Percentiles rank a stretch among this genome's conserved stretches.
These are phyloP conservation scores for Tenualosa ilisha DNA, from an alignment of 2,797 vertebrate genomes.

Conservation along the genomic window DNA sequence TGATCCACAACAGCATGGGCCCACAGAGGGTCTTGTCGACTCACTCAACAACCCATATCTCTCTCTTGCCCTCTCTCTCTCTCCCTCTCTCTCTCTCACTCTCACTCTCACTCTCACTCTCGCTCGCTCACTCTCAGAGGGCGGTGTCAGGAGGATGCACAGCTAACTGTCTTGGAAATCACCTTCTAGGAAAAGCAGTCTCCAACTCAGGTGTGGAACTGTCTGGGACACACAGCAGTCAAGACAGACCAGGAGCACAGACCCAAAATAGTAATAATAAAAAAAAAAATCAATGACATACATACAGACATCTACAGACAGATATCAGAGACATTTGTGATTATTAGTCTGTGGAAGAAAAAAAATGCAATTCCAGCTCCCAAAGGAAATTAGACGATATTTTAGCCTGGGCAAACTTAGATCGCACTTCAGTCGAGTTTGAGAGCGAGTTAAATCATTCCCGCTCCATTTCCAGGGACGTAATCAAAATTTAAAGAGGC, in stretches of 20 bases:
- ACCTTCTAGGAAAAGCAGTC: not conserved
- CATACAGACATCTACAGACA: no score
- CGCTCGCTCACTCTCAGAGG: slow-evolving; percentile 19
- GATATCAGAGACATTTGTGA: no score
- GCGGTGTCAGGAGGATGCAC: slow-evolving; percentile 12
- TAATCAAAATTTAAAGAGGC: no score
- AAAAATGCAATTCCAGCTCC: no score
- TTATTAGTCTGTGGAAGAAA: no score
- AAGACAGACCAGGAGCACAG: not conserved
- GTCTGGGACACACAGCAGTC: not conserved
- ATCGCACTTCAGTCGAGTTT: no score
- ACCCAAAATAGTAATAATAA: no score
- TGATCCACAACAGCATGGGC: not conserved
- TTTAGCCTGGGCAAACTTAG: no score
- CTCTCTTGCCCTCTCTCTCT: not conserved
- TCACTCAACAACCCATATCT: not conserved
- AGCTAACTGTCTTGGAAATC: not conserved
- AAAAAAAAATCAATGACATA: no score
- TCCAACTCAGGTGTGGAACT: not conserved
- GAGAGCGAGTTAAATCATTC: no score
- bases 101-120: slow-evolving; percentile 28
- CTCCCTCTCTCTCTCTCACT: not conserved
- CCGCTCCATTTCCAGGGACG: no score
- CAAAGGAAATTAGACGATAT: no score
- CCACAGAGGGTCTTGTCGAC: not conserved